A percentile compares a stretch with the other conserved stretches of the same genome.
phyloP scores from a whole-genome alignment of 53 echinoderm and acorn worm genomes.

The Paracentrotus lividus region DNA sequence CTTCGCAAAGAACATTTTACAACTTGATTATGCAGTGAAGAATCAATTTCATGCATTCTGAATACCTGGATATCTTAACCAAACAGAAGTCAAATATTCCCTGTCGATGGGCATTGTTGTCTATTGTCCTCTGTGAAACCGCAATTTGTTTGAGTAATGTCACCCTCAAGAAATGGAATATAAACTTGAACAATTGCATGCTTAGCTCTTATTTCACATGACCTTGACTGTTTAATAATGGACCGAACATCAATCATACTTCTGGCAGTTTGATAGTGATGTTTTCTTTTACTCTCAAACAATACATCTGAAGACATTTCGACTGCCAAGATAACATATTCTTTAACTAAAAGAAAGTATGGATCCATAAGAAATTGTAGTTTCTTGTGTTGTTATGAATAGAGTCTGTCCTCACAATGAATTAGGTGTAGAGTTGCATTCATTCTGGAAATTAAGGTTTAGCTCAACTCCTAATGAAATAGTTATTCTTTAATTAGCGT shows the following conservation, averaged over 20 bases:
- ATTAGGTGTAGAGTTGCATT: not conserved
- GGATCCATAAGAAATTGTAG: not conserved
- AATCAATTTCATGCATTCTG: slow-evolving; percentile 36
- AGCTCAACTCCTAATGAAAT: not conserved
- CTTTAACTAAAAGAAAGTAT: not conserved
- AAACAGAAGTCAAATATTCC: slow-evolving; percentile 44
- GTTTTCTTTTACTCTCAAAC: not conserved
- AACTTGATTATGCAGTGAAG: not conserved
- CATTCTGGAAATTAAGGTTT: not conserved
- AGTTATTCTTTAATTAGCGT: too few relatives aligned
- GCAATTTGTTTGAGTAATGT: slow-evolving; percentile 37
- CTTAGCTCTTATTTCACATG: slow-evolving; percentile 26
- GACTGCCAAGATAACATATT: not conserved
- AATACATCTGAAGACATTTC: not conserved
- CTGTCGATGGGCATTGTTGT: slow-evolving; percentile 16
- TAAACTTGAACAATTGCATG: slow-evolving; percentile 44
- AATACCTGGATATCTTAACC: slow-evolving; percentile 21
- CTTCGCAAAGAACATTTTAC: slow-evolving; percentile 26
- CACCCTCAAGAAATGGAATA: slow-evolving; percentile 25
- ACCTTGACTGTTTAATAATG: not conserved
- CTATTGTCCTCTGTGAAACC: slow-evolving; percentile 17
- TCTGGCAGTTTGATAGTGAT: not conserved
- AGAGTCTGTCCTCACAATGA: not conserved
- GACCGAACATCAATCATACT: not conserved
- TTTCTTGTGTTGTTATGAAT: not conserved